phyloP scores from a whole-genome alignment of 1,140 invertebrate species.

The Lepidostoma basale region DNA sequence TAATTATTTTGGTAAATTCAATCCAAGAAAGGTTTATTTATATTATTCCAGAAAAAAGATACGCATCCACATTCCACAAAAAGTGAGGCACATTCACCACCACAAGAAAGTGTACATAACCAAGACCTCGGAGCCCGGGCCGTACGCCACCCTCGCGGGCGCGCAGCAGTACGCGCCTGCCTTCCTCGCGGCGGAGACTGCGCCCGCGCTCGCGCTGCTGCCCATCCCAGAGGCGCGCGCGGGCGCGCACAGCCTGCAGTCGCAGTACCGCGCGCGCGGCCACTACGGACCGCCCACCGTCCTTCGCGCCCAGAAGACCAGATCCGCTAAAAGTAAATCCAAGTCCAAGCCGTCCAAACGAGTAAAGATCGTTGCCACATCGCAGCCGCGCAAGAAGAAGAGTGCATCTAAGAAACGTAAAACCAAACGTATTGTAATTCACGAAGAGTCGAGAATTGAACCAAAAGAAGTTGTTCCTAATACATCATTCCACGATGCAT shows the following conservation, averaged over 20 bases:
- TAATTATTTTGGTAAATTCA: background rate
- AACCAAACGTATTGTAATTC: slow-evolving; percentile 50
- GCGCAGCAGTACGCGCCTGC: slow-evolving; percentile 45
- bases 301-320: slow-evolving; percentile 48
- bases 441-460: slow-evolving; percentile 44
- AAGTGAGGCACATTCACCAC: slow-evolving; percentile 62
- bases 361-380: slow-evolving; percentile 55
- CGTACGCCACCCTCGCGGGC: slow-evolving; percentile 49
- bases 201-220: slow-evolving; percentile 19
- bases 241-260: slow-evolving; percentile 53
- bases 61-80: slow-evolving; percentile 62
- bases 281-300: slow-evolving; percentile 56
- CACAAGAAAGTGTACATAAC: slow-evolving; percentile 62
- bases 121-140: slow-evolving; percentile 54
- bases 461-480: slow-evolving; percentile 53
- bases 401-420: slow-evolving; percentile 49
- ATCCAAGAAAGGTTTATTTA: slow-evolving; percentile 34
- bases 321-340: slow-evolving; percentile 11
- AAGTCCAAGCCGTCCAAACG: slow-evolving; percentile 49
- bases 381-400: slow-evolving; percentile 51
- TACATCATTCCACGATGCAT: slow-evolving; percentile 56
- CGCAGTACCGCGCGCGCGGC: slow-evolving; percentile 55
- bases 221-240: slow-evolving; percentile 49
- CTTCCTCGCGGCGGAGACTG: slow-evolving; percentile 3
- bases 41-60: slow-evolving; percentile 63